Conservation (phyloP, 2,888 invertebrate species). For the Piscicola geometra region DNA sequence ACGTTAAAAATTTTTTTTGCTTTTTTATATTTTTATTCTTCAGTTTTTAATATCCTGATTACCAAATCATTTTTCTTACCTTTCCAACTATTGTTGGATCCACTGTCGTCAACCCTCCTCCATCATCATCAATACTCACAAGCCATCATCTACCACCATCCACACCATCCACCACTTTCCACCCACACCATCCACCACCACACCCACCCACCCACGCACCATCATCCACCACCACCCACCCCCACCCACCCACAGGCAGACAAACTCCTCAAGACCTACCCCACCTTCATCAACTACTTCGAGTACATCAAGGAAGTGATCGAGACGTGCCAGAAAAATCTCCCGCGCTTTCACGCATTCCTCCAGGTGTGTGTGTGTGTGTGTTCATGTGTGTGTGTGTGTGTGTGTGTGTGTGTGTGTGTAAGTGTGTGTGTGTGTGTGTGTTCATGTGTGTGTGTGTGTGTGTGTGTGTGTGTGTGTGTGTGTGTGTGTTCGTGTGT, state of each 20-base stretch:
- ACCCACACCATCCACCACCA: no score
- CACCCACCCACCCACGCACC: no score
- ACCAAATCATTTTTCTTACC: no score
- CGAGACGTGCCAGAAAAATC: conserved; percentile 79
- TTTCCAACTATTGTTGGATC: no score
- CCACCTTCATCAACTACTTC: conserved; percentile 95
- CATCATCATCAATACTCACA: no score
- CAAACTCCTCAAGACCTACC: conserved; percentile 86
- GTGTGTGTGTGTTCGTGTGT: conserved; percentile 16
- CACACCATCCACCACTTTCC: neutral
- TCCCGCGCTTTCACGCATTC: conserved; percentile 95
- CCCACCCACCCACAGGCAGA: conserved; percentile 61
- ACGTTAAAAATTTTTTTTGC: no score
- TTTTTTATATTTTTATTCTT: no score
- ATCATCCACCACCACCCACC: no score
- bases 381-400: conserved; percentile 66
- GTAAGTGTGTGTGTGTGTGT: conserved; percentile 8
- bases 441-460: conserved; percentile 21
- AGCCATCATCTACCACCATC: no score
- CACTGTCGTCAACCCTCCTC: no score
- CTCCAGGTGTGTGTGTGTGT: conserved; percentile 86
- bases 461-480: conserved; percentile 26
- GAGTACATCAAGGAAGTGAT: conserved; percentile 93
- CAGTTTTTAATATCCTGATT: no score
- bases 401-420: no score